These are phyloP conservation scores for Eristalinus sepulchralis DNA, from an alignment of 2,888 invertebrate genomes.

Conservation along the genomic window DNA sequence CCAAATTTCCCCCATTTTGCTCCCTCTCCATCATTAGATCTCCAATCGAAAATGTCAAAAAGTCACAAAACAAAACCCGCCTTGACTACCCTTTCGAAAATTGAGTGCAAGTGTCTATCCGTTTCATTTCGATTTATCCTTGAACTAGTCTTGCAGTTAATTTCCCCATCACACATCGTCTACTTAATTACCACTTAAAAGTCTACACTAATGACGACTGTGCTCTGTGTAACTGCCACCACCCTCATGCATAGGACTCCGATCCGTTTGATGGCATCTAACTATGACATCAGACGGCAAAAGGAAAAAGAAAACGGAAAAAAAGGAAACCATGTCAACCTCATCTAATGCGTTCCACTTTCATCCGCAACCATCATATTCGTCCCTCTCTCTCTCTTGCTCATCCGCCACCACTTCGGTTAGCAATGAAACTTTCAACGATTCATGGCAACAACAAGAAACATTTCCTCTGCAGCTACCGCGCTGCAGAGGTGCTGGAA, in stretches of 20 bases:
- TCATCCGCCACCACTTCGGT: background rate
- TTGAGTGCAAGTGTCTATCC: background rate
- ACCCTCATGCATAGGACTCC: background rate
- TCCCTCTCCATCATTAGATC: too few relatives aligned
- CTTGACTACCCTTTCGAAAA: background rate
- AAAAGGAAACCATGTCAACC: background rate
- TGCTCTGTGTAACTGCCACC: background rate
- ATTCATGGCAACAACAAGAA: background rate
- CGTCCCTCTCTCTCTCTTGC: background rate
- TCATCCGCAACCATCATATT: background rate
- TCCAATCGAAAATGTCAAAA: background rate
- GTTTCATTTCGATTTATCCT: background rate
- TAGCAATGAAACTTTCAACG: background rate
- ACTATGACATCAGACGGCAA: background rate
- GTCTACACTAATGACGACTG: background rate
- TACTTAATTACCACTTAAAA: background rate
- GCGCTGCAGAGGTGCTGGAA: background rate
- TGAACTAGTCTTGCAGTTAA: background rate
- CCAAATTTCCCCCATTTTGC: too few relatives aligned
- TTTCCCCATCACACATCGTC: background rate
- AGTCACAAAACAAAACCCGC: background rate
- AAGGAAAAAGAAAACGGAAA: background rate
- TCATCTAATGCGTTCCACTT: background rate
- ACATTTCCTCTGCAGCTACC: background rate
- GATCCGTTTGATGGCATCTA: background rate